Base-by-base conservation (phyloP, 2,113 vertebrate genomes). In the Triplophysa tibetana region DNA sequence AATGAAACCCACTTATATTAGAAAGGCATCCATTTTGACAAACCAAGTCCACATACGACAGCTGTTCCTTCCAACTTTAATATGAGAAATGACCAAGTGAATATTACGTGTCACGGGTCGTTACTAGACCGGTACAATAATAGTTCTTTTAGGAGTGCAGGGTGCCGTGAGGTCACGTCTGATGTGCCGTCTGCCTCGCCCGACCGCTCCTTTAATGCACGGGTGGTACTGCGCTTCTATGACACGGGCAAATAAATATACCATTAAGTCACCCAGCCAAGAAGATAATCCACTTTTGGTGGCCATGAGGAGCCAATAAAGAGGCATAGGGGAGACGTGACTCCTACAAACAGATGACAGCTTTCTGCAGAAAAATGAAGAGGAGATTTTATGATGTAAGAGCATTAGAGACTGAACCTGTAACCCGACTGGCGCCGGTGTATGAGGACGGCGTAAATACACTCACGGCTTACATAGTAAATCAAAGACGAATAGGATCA, bases 91-190 rank as follows among this genome's bases (percentile, higher is more conserved):
- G 48, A 54, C 29, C 11, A 29, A 70, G 45, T 1, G 9, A 52
- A 70, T 54, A 29, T 70, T 5, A 29, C 6, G 23, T 9, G 16
- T 52, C 48, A 29, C 23, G 68, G 48, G 23, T 4, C 8, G 1
- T n/a, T 66, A 16, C 50, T 54, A 14, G 4, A 17, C 14, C 6
- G 50, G 50, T 17, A 52, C 50, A 52, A 33, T 43, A 67, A 43
- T 43, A 67, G 38, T 12, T 29, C 2, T 54, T 70, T 33, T 0
- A 54, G 48, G 11, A 70, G 62, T 13, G 50, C 24, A 14, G 21
- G 50, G 77, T 60, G 65, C 29, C 29, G 5, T 78, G 75, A 78
- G 45, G 78, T 85, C 84, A 70, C 10, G 78, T 78, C 84, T 24
- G 12, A 64, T 45, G 63, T 24, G 61, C 60, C 73, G 64, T 17